Evolutionary conservation across 2,113 vertebrate genomes (phyloP).

Genomic region (Corythornis vintsioides): DNA sequence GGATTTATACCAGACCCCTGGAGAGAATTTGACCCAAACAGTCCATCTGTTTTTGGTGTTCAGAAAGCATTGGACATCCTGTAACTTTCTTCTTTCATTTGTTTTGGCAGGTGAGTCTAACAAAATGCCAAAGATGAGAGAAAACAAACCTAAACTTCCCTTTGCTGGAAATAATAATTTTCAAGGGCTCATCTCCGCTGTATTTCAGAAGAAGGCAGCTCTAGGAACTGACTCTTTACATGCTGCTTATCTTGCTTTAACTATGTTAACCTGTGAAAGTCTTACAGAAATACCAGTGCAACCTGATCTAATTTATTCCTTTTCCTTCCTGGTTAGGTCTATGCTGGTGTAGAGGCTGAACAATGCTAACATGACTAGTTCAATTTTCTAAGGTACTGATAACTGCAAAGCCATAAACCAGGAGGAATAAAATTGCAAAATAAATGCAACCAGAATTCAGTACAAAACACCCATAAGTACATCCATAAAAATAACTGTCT

Average conservation of each 20-base stretch:
- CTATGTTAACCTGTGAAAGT: neutral
- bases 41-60: neutral
- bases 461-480: neutral
- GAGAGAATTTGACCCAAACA: neutral
- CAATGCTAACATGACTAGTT: neutral
- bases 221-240: neutral
- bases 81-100: neutral
- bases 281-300: neutral
- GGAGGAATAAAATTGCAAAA: neutral
- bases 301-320: neutral
- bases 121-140: neutral
- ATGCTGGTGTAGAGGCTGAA: fast-evolving
- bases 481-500: neutral
- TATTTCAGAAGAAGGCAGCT: neutral
- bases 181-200: neutral
- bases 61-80: neutral
- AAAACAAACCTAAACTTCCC: neutral
- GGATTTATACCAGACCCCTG: neutral
- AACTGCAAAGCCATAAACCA: neutral
- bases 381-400: neutral
- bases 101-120: neutral
- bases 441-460: neutral
- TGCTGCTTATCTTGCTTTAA: neutral
- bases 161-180: neutral
- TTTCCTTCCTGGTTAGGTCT: neutral